Evolutionary conservation across 2,797 vertebrate genomes (phyloP).

Genomic region (Pangasius djambal): DNA sequence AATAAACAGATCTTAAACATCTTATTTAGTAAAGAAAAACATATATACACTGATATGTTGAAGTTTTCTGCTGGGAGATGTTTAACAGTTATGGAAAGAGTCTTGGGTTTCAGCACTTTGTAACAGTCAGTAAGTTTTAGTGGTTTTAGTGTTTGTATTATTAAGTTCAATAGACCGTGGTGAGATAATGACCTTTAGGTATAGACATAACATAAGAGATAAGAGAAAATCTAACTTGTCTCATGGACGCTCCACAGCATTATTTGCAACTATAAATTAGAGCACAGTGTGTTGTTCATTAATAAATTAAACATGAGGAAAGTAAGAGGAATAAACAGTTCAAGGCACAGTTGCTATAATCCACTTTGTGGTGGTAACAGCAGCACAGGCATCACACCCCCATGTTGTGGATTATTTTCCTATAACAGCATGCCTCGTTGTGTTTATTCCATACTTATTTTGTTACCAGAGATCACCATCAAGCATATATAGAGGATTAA

Average conservation of each 20-base stretch:
- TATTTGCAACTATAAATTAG: not conserved
- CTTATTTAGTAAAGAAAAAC: not conserved
- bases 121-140: not conserved
- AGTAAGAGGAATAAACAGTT: not conserved
- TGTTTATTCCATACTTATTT: not conserved
- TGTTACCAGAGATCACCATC: not conserved
- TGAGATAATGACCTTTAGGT: not conserved
- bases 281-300: not conserved
- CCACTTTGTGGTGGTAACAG: not conserved
- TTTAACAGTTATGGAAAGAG: too few species aligned
- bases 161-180: not conserved
- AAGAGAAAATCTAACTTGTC: not conserved
- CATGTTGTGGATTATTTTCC: too few species aligned
- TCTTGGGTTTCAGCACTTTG: not conserved
- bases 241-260: not conserved
- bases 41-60: not conserved
- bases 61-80: not conserved
- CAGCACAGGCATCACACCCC: not conserved
- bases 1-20: not conserved
- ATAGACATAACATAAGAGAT: not conserved
- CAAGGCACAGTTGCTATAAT: not conserved
- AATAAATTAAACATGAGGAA: not conserved
- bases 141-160: not conserved
- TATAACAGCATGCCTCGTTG: not conserved
- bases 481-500: not conserved